Evolutionary conservation across 2,888 invertebrate species (phyloP).

Genomic region (Phyllotreta striolata): DNA sequence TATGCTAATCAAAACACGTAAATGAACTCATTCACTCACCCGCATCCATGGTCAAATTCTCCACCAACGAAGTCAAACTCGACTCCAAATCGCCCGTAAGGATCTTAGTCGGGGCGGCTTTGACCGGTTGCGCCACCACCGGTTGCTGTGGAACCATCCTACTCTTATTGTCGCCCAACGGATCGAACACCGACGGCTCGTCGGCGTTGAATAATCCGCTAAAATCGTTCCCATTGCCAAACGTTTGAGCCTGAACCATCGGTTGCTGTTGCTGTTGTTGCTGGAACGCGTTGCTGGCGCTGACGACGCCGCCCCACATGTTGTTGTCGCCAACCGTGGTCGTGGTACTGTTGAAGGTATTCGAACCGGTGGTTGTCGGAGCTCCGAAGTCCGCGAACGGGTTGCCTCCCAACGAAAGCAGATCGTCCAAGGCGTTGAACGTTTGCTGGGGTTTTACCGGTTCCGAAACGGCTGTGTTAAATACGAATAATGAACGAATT

Average conservation of each 20-base stretch:
- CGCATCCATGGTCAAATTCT: conserved; percentile 87
- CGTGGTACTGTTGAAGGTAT: conserved; percentile 50
- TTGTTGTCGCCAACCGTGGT: conserved; percentile 51
- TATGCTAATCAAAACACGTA: neutral
- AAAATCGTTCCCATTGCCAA: conserved; percentile 58
- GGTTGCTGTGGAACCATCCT: conserved; percentile 50
- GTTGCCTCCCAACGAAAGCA: conserved; percentile 75
- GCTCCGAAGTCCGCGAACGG: conserved; percentile 84
- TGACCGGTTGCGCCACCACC: conserved; percentile 50
- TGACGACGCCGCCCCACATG: conserved; percentile 56
- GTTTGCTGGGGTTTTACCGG: conserved; percentile 42
- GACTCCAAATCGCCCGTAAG: conserved; percentile 94
- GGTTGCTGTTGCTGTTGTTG: conserved; percentile 25
- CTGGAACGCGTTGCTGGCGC: conserved; percentile 36
- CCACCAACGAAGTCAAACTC: conserved; percentile 90
- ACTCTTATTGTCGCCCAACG: conserved; percentile 56
- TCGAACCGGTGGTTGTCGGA: conserved; percentile 43
- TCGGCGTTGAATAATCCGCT: conserved; percentile 63
- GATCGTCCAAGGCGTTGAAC: conserved; percentile 80
- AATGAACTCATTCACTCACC: conserved; percentile 54
- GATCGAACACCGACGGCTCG: conserved; percentile 66
- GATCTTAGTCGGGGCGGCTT: conserved; percentile 65
- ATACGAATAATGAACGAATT: neutral
- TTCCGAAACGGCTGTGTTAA: conserved; percentile 28
- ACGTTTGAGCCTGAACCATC: conserved; percentile 41